These are phyloP conservation scores for Diplodus puntazzo DNA, from an alignment of 2,797 vertebrate species.

Conservation along the genomic window DNA sequence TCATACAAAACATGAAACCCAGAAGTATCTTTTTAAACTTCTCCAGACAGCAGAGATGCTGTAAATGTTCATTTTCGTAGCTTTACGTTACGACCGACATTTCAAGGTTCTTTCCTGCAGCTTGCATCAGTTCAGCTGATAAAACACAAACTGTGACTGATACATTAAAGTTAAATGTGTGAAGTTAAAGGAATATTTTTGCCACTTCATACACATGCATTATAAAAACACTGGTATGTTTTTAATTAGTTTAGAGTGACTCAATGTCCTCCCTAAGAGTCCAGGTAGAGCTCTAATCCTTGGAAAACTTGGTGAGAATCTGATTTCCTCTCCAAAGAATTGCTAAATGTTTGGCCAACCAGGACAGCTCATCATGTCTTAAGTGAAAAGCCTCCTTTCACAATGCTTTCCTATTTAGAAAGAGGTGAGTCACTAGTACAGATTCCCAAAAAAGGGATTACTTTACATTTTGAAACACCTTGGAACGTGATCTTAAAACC, in stretches of 20 bases:
- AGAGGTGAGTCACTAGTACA: background rate
- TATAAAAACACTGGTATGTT: background rate
- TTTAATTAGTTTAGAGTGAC: background rate
- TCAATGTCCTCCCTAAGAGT: no score
- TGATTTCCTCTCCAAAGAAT: background rate
- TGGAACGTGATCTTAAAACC: background rate
- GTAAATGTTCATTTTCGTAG: background rate
- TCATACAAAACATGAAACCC: conserved; percentile 13
- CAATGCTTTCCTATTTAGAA: background rate
- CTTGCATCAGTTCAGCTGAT: background rate
- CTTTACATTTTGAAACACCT: background rate
- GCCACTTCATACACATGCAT: background rate
- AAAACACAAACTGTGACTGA: background rate
- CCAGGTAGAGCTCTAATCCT: no score
- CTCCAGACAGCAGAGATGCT: background rate
- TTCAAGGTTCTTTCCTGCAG: background rate
- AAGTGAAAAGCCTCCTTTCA: background rate
- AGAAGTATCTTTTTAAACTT: background rate
- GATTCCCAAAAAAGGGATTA: background rate
- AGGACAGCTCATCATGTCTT: background rate
- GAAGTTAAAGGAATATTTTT: background rate
- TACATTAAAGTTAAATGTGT: background rate
- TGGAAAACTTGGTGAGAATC: background rate
- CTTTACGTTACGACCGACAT: background rate
- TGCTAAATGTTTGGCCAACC: no score